phyloP scores from a whole-genome alignment of 2,888 invertebrate species.

The Salpingus planirostris region DNA sequence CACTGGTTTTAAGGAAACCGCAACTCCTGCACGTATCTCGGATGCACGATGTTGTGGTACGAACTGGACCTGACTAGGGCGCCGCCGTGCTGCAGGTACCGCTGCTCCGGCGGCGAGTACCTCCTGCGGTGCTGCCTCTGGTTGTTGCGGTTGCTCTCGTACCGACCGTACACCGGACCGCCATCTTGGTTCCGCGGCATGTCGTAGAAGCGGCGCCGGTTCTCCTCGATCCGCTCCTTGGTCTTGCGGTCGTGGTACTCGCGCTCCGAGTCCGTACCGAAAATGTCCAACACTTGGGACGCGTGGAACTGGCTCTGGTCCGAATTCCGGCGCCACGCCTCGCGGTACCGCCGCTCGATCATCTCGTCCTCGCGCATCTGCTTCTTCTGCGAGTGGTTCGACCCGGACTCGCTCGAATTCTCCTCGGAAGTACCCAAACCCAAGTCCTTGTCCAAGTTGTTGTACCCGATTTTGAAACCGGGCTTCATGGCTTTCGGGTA shows the following conservation, averaged over 20 bases:
- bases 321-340: conserved; percentile 60
- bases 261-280: conserved; percentile 53
- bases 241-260: conserved; percentile 44
- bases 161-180: conserved; percentile 16
- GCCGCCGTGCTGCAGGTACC: conserved; percentile 42
- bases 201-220: conserved; percentile 12
- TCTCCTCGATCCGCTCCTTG: conserved; percentile 19
- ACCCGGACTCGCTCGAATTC: conserved; percentile 74
- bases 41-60: conserved; percentile 56
- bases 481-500: conserved; percentile 38
- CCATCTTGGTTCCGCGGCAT: too few species aligned
- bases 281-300: conserved; percentile 57
- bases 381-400: conserved; percentile 58
- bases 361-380: conserved; percentile 51
- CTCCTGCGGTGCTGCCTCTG: conserved; percentile 38
- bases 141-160: conserved; percentile 10
- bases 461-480: conserved; percentile 43
- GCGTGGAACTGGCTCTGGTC: conserved; percentile 52
- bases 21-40: conserved; percentile 55
- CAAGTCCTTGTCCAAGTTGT: conserved; percentile 65
- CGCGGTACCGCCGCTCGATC: conserved; percentile 53
- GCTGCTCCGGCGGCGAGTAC: conserved; percentile 42
- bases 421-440: conserved; percentile 79
- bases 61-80: conserved; percentile 47
- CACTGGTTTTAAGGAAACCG: conserved; percentile 52